These are phyloP conservation scores for Galerucella nymphaeae DNA, from an alignment of 2,888 invertebrate genomes.

Conservation along the genomic window DNA sequence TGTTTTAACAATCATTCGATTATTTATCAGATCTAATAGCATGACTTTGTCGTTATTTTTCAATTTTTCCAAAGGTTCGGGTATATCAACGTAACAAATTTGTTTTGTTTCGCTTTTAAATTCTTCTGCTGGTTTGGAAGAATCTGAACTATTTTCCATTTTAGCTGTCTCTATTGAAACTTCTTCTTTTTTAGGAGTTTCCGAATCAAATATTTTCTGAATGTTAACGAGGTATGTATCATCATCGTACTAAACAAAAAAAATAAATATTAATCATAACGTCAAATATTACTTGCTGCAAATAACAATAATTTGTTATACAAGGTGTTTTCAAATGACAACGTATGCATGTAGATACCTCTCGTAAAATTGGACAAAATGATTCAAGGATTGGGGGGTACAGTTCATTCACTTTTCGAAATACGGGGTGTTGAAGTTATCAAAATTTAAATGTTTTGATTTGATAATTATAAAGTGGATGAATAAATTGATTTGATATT, in stretches of 20 bases:
- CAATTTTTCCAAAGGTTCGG: conserved; percentile 37
- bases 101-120: conserved; percentile 5
- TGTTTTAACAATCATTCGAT: conserved; percentile 51
- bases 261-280: conserved; percentile 11
- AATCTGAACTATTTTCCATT: neutral
- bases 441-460: no score
- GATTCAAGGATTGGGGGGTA: no score
- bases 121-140: neutral
- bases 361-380: no score
- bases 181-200: neutral
- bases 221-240: conserved; percentile 45
- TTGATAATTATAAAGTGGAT: no score
- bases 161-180: neutral
- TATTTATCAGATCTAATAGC: conserved; percentile 43
- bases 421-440: no score
- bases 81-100: conserved; percentile 37
- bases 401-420: no score
- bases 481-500: no score
- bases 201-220: neutral
- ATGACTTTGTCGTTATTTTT: conserved; percentile 49
- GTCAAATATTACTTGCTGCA: no score
- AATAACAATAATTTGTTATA: no score
- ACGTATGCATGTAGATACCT: no score
- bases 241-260: conserved; percentile 47
- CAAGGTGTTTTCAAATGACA: no score